These are phyloP conservation scores for Sebastes hubbsi DNA, from an alignment of 2,797 vertebrate genomes.

Conservation along the genomic window DNA sequence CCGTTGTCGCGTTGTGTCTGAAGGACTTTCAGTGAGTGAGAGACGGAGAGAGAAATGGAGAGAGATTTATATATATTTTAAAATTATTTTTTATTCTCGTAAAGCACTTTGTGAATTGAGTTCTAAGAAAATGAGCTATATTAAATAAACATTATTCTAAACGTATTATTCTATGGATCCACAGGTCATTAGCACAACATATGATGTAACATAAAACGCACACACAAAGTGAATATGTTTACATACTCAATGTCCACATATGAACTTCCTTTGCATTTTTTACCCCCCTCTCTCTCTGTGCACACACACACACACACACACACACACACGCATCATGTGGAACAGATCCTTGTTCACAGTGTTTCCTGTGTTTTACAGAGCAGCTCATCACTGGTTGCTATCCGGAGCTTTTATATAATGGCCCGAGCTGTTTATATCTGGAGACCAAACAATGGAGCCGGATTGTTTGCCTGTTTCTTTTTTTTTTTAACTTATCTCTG, in stretches of 20 bases:
- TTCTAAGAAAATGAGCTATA: too few species aligned
- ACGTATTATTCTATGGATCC: neutral
- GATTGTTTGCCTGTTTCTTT: conserved; percentile 67
- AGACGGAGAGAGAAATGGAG: too few species aligned
- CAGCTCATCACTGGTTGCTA: conserved; percentile 70
- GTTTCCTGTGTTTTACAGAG: conserved; percentile 79
- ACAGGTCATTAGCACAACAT: neutral
- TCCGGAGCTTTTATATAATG: conserved; percentile 74
- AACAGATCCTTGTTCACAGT: conserved; percentile 73
- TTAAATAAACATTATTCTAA: too few species aligned
- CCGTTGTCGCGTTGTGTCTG: too few species aligned
- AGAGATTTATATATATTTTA: too few species aligned
- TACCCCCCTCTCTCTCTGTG: neutral
- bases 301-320: neutral
- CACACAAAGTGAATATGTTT: neutral
- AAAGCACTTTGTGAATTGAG: too few species aligned
- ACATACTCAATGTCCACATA: conserved; percentile 21
- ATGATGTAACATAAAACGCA: neutral
- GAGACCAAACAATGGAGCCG: conserved; percentile 67
- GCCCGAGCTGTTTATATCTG: conserved; percentile 70
- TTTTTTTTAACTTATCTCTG: conserved; percentile 54
- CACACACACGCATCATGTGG: conserved; percentile 65
- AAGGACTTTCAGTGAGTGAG: too few species aligned
- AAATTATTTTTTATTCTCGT: too few species aligned
- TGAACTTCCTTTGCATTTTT: conserved; percentile 50